phyloP scores from a whole-genome alignment of 1,140 invertebrate species.

The Teleopsis dalmanni region DNA sequence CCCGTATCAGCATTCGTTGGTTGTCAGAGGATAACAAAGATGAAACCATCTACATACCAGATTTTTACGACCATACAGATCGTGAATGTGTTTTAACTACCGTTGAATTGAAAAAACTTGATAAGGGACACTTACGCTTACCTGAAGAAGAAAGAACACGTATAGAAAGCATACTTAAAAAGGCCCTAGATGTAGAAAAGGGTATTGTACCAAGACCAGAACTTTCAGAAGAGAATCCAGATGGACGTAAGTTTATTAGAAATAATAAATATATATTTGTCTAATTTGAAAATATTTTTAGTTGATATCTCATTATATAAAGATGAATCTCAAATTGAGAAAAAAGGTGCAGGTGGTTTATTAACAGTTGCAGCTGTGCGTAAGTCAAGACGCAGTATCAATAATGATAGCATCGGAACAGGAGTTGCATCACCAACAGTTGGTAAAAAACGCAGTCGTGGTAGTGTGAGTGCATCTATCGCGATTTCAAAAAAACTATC shows the following conservation, averaged over 20 bases:
- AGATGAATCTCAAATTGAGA: constrained; percentile 67
- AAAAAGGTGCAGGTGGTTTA: constrained; percentile 9
- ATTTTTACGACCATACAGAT: constrained; percentile 83
- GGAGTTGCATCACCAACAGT: neutral
- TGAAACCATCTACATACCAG: constrained; percentile 68
- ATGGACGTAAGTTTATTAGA: constrained; percentile 67
- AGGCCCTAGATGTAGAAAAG: constrained; percentile 75
- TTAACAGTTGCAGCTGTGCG: neutral
- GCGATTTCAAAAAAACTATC: constrained; percentile 4
- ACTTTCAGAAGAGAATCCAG: constrained; percentile 75
- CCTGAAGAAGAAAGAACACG: constrained; percentile 64
- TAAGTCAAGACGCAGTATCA: constrained; percentile 4
- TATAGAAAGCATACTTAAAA: constrained; percentile 75
- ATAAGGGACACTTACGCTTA: constrained; percentile 59
- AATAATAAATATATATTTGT: neutral
- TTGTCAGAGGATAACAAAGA: constrained; percentile 65
- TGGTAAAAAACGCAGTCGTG: constrained; percentile 4
- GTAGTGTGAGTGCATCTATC: neutral
- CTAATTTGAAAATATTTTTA: constrained; percentile 42
- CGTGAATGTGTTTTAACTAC: constrained; percentile 85
- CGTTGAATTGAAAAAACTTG: constrained; percentile 65
- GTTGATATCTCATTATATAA: constrained; percentile 73
- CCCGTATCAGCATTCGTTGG: constrained; percentile 83
- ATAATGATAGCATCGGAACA: neutral
- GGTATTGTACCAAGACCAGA: constrained; percentile 52